Conservation (phyloP, 2,113 vertebrate species). For the Aegithalos caudatus region DNA sequence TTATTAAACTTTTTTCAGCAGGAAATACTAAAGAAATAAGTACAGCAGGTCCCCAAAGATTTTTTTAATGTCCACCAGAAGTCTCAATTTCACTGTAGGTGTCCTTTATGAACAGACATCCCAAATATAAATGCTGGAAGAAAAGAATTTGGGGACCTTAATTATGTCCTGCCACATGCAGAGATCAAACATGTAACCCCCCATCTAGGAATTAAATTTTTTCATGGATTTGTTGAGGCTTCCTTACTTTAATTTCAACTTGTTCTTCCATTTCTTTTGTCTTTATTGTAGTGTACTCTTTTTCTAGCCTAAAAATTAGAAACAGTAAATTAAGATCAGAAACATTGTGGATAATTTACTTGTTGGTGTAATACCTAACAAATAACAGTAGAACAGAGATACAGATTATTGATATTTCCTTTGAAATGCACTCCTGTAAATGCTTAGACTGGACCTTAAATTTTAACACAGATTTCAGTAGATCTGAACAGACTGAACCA, state of each 20-base stretch:
- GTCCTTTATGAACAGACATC: background rate
- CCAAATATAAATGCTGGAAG: background rate
- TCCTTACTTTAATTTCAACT: constrained; percentile 96
- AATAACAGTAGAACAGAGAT: background rate
- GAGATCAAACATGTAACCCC: background rate
- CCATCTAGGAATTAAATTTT: background rate
- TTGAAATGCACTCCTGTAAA: background rate
- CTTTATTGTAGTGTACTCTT: constrained; percentile 99
- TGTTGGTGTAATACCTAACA: background rate
- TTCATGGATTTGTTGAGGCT: background rate
- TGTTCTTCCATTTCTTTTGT: constrained; percentile 99
- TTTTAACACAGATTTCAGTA: background rate
- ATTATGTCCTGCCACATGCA: background rate
- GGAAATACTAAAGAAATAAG: background rate
- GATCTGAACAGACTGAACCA: background rate
- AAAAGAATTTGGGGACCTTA: background rate
- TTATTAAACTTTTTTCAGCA: background rate
- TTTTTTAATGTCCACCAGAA: background rate
- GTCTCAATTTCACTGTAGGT: background rate
- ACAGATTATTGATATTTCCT: background rate
- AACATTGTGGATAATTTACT: background rate
- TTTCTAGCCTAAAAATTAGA: constrained; percentile 86
- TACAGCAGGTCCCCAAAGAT: background rate
- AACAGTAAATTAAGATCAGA: background rate
- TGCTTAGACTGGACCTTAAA: background rate